Percentiles rank a stretch among this genome's conserved stretches.
Conservation (phyloP, 37 sponge, comb jelly and placozoan genomes). For the Ephydatia muelleri region DNA sequence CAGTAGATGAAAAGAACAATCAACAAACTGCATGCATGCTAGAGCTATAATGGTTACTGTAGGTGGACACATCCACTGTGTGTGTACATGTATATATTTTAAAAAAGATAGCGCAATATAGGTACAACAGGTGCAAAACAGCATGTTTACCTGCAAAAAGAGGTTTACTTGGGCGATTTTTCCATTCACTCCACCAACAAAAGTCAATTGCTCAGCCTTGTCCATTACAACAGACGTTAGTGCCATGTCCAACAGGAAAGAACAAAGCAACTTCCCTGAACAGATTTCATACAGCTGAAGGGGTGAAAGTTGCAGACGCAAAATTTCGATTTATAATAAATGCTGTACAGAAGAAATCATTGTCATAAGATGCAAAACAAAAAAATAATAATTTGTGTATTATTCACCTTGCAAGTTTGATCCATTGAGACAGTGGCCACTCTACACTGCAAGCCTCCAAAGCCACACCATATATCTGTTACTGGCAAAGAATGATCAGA, state of each 20-base stretch:
- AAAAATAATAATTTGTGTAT: neutral
- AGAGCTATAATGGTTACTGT: no score
- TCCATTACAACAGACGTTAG: slow-evolving; percentile 69
- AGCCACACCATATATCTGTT: slow-evolving; percentile 73
- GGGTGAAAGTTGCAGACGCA: neutral
- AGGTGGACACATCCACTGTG: no score
- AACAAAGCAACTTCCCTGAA: slow-evolving; percentile 67
- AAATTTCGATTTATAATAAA: neutral
- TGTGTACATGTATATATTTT: no score
- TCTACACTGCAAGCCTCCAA: slow-evolving; percentile 54
- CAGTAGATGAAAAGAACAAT: no score
- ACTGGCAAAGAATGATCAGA: slow-evolving; percentile 82
- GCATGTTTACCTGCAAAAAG: slow-evolving; percentile 41
- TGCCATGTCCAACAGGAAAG: slow-evolving; percentile 64
- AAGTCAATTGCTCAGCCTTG: slow-evolving; percentile 46
- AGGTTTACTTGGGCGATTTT: slow-evolving; percentile 63
- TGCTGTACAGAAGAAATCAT: neutral
- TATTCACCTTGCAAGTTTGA: slow-evolving; percentile 84
- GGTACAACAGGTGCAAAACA: no score
- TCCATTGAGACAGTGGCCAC: slow-evolving; percentile 84
- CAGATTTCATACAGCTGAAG: slow-evolving; percentile 70
- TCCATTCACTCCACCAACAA: slow-evolving; percentile 68
- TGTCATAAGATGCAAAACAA: neutral
- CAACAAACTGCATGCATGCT: no score
- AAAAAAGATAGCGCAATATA: no score